These are phyloP conservation scores for Telmatochromis brachygnathus DNA, from an alignment of 2,113 vertebrate species.

Conservation along the genomic window DNA sequence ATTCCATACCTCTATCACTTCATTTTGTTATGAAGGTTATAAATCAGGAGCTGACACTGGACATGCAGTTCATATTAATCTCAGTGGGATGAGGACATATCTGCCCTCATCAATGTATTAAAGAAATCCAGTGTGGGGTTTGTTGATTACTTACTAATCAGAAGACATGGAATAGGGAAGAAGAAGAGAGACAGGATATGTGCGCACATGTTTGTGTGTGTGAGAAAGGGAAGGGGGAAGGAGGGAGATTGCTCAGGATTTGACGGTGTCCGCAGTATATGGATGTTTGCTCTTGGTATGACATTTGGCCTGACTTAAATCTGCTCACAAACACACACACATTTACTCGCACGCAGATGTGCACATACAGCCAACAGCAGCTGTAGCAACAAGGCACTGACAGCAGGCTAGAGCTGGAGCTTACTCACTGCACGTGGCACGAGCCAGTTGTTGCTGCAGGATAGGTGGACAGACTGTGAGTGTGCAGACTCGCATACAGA, in stretches of 20 bases:
- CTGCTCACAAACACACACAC: not conserved
- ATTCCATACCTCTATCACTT: not conserved
- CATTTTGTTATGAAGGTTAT: not conserved
- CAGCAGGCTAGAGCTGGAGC: constrained; percentile 11
- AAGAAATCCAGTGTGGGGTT: not conserved
- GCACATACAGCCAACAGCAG: constrained; percentile 36
- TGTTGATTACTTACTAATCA: not conserved
- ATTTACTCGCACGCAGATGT: constrained; percentile 2
- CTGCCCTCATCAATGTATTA: not conserved
- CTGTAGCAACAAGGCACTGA: constrained; percentile 27
- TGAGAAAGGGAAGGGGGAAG: not conserved
- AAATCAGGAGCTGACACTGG: not conserved
- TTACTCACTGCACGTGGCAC: constrained; percentile 40
- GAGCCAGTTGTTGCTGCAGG: constrained; percentile 14
- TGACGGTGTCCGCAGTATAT: constrained; percentile 22
- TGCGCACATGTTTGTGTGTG: not conserved
- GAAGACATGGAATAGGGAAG: not conserved
- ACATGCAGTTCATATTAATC: not conserved
- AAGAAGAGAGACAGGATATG: not conserved
- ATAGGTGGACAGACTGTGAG: not conserved
- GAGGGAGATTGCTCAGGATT: constrained; percentile 31
- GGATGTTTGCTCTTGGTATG: constrained; percentile 53
- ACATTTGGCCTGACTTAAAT: constrained; percentile 57
- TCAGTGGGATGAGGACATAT: not conserved
- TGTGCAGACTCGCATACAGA: not conserved